Evolutionary conservation across 2,113 vertebrate genomes (phyloP).

Genomic region (Nettapus auritus): DNA sequence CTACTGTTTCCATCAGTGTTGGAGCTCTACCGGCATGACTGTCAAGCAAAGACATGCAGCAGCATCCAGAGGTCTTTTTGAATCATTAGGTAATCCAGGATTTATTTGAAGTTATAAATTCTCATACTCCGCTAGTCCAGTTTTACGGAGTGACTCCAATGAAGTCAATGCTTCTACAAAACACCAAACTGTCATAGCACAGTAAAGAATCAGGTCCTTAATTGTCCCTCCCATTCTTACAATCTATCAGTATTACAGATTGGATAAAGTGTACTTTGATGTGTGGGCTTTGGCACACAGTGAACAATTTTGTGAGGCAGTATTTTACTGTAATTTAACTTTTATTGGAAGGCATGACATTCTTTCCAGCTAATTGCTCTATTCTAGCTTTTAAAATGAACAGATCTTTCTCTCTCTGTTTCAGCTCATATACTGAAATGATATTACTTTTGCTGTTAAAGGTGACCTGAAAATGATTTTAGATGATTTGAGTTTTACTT

Average conservation of each 20-base stretch:
- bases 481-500: background rate
- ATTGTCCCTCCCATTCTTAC: background rate
- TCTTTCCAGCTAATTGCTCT: conserved; percentile 46
- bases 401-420: conserved; percentile 26
- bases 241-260: background rate
- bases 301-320: background rate
- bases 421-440: conserved; percentile 41
- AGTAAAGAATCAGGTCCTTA: background rate
- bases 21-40: background rate
- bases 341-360: conserved; percentile 48
- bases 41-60: background rate
- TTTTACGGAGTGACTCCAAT: background rate
- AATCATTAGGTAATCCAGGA: background rate
- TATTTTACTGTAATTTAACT: conserved; percentile 47
- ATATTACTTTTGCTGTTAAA: conserved; percentile 42
- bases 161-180: background rate
- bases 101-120: background rate
- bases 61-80: background rate
- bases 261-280: background rate
- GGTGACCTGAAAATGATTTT: conserved; percentile 41
- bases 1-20: background rate
- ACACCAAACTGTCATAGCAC: background rate
- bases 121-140: background rate
- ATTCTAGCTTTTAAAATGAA: conserved; percentile 59
- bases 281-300: background rate